Evolutionary conservation across 1,140 invertebrate species (phyloP).

Genomic region (Apis cerana): DNA sequence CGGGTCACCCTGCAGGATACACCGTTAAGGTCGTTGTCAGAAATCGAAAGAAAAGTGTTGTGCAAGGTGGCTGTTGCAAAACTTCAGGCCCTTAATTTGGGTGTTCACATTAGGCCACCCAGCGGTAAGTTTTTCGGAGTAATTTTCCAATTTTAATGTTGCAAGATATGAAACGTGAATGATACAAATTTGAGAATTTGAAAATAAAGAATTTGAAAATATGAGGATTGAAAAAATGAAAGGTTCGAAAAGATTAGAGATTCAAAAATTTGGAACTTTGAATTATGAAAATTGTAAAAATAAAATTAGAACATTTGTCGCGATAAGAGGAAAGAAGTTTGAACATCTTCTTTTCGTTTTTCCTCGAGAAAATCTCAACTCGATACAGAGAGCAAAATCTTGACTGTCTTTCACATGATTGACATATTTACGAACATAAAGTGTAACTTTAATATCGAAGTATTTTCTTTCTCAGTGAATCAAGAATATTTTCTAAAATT

Average conservation of each 20-base stretch:
- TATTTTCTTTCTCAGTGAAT: conserved; percentile 27
- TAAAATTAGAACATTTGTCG: background rate
- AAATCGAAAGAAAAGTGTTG: conserved; percentile 90
- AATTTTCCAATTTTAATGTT: background rate
- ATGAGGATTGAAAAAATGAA: background rate
- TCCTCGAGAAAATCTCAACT: background rate
- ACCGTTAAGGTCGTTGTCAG: conserved; percentile 87
- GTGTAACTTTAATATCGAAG: conserved; percentile 35
- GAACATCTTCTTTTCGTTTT: background rate
- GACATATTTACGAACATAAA: conserved; percentile 60
- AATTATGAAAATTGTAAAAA: background rate
- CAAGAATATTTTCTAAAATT: background rate
- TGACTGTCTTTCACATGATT: conserved; percentile 52
- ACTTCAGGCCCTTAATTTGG: conserved; percentile 92
- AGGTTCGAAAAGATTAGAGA: background rate
- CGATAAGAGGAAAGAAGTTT: background rate
- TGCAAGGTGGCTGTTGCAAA: conserved; percentile 93
- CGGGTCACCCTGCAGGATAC: conserved; percentile 88
- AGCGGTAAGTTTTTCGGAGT: conserved; percentile 81
- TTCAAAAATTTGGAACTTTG: background rate
- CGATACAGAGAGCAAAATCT: conserved; percentile 16
- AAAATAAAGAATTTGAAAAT: background rate
- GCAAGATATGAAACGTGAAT: no score
- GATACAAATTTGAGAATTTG: background rate
- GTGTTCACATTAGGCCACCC: conserved; percentile 87